Conservation (phyloP, 2,888 invertebrate genomes). For the Aphrophora alni region DNA sequence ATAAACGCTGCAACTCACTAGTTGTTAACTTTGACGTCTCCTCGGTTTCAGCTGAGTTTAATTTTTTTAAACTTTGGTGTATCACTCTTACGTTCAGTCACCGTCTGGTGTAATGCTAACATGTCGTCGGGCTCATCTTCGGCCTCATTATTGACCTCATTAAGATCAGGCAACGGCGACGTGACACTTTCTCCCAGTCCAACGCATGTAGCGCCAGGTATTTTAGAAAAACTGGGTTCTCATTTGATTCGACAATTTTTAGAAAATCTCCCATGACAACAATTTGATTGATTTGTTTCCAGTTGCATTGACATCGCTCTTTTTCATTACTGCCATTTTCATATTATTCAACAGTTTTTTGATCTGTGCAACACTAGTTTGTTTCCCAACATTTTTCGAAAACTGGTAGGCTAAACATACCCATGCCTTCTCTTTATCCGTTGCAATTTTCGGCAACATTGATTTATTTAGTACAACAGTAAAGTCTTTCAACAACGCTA, state of each 20-base stretch:
- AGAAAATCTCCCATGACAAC: constrained; percentile 7
- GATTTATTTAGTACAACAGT: constrained; percentile 11
- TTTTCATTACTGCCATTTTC: neutral
- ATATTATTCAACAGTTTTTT: constrained; percentile 22
- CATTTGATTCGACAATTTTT: constrained; percentile 3
- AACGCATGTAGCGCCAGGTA: neutral
- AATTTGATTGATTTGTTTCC: neutral
- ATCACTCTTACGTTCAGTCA: neutral
- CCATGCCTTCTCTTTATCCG: constrained; percentile 23
- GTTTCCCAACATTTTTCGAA: constrained; percentile 19
- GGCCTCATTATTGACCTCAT: neutral
- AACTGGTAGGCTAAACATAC: constrained; percentile 6
- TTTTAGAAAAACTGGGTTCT: constrained; percentile 6
- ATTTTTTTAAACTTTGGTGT: neutral
- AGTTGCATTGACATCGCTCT: neutral
- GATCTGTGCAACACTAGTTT: constrained; percentile 10
- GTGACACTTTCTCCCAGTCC: constrained; percentile 2
- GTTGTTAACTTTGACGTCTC: neutral
- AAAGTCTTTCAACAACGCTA: neutral
- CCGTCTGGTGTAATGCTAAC: neutral
- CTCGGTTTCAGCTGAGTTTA: constrained; percentile 6
- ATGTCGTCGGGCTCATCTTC: constrained; percentile 1
- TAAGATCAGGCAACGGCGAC: neutral
- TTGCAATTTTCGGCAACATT: neutral
- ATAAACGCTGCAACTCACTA: neutral